Base-by-base conservation (phyloP, 2,113 vertebrate genomes). In the Siniperca knerii region DNA sequence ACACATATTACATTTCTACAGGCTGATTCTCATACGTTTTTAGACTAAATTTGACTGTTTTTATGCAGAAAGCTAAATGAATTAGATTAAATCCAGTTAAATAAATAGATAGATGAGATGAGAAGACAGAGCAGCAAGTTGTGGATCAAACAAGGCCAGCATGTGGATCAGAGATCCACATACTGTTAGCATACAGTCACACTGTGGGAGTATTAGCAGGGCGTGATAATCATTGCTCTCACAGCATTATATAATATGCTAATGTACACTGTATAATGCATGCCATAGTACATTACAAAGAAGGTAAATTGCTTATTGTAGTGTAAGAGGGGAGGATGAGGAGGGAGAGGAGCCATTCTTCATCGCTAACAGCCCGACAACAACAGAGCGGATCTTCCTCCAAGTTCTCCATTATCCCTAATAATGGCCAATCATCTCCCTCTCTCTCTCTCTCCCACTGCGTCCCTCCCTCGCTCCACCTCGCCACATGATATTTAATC, bases 401-500 rank as follows among this genome's bases (percentile, higher is more conserved):
- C 75, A 72, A 85, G 60, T 84, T 82, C 82, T 89, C 84, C 90
- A 87, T 87, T 89, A 91, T 91, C 73, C 79, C 73, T 81, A 87
- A 89, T 89, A 89, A 90, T 84, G 79, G 74, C 81, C 86, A 89
- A 86, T 86, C 87, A 89, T 80, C 84, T 73, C 83, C 21, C 73
- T 33, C 77, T 25, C 77, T 82, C 72, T 61, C 72, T 61, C 85
- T 37, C 79, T 33, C 82, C 42, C 74, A 21, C 83, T 92, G 87
- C 91, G 94, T 90, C 93, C 57, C 91, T 79, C 90, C 90, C 93
- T 92, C 90, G 91, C 90, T 81, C 80, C 86, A 65, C 76, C 87
- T 60, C 94, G 66, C 90, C 96, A 93, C 96, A 95, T 97, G 96
- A 97, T 96, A 97, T 97, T 97, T 97, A 96, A 97, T 97, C 96